phyloP scores from a whole-genome alignment of 2,797 vertebrate species.

The Gobio occitaniae region DNA sequence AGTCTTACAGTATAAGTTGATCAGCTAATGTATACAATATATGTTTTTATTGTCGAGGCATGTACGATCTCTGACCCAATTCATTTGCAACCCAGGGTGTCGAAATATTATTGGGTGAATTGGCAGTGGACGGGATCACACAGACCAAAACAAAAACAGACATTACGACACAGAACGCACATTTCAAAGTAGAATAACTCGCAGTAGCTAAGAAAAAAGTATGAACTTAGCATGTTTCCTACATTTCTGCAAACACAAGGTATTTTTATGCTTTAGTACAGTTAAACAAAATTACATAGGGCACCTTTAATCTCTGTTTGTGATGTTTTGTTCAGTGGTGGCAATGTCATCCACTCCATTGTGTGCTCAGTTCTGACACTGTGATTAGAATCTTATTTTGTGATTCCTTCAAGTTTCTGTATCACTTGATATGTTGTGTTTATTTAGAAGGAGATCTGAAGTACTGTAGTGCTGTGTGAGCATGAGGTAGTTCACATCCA shows the following conservation, averaged over 20 bases:
- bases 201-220: not conserved
- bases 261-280: not conserved
- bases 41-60: not conserved
- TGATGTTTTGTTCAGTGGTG: constrained; percentile 26
- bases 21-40: not conserved
- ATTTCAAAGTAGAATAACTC: not conserved
- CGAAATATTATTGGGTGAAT: not conserved
- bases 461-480: constrained; percentile 35
- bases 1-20: not conserved
- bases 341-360: constrained; percentile 21
- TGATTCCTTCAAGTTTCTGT: constrained; percentile 35
- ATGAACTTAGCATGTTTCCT: not conserved
- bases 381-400: constrained; percentile 29
- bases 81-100: not conserved
- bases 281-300: not conserved
- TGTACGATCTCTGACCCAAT: not conserved
- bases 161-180: not conserved
- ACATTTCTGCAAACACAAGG: not conserved
- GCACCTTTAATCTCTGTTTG: constrained; percentile 1
- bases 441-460: constrained; percentile 27
- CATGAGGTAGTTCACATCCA: constrained; percentile 36
- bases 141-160: not conserved
- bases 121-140: not conserved
- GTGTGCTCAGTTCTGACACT: constrained; percentile 22
- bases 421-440: constrained; percentile 25